phyloP scores from a whole-genome alignment of 2,888 invertebrate species.

The Phorcus lineatus region DNA sequence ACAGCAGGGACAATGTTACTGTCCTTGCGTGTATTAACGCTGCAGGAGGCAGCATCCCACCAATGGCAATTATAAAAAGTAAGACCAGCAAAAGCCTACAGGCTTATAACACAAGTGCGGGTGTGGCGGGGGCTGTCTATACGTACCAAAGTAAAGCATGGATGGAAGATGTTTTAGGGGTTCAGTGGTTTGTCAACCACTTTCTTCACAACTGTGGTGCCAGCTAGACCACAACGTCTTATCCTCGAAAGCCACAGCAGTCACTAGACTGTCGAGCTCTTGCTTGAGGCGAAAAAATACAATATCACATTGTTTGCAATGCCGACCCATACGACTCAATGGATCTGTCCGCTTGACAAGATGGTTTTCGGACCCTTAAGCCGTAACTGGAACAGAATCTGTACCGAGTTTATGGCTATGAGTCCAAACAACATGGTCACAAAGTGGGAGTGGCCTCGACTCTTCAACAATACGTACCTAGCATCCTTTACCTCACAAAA shows the following conservation, averaged over 20 bases:
- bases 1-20: conserved; percentile 40
- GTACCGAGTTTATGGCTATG: no score
- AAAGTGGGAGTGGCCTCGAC: no score
- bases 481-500: no score
- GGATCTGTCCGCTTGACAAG: no score
- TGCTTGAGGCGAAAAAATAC: neutral
- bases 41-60: conserved; percentile 41
- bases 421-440: no score
- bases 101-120: conserved; percentile 31
- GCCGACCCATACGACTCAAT: neutral
- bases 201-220: conserved; percentile 40
- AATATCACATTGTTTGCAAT: neutral
- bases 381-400: no score
- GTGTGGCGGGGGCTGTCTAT: conserved; percentile 32
- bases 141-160: conserved; percentile 41
- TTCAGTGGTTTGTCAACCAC: conserved; percentile 10
- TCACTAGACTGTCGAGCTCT: neutral
- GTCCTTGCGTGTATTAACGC: conserved; percentile 45
- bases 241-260: neutral
- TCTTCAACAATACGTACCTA: no score
- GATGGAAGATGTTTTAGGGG: conserved; percentile 42
- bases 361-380: no score
- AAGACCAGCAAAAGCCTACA: conserved; percentile 35
- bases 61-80: conserved; percentile 41
- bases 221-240: conserved; percentile 38